Conservation (phyloP, 1,140 invertebrate species). For the Hycleus cichorii region DNA sequence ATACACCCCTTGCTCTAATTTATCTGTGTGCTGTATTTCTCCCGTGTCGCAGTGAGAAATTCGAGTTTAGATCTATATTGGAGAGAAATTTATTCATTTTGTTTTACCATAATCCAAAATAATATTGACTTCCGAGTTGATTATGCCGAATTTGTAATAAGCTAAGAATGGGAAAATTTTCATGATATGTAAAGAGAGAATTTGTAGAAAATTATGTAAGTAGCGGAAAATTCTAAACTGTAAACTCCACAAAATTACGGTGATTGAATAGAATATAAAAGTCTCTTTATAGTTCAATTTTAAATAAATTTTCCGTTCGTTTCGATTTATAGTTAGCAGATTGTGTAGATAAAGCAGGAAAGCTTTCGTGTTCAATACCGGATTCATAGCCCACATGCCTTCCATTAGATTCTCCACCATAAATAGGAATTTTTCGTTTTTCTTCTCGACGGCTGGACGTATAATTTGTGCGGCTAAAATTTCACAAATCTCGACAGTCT, state of each 20-base stretch:
- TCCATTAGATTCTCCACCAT: constrained; percentile 29
- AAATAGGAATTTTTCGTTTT: constrained; percentile 21
- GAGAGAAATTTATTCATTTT: no score
- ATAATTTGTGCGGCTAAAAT: constrained; percentile 25
- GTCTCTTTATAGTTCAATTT: constrained; percentile 1
- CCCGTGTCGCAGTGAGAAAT: no score
- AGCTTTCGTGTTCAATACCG: constrained; percentile 23
- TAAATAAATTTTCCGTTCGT: not conserved
- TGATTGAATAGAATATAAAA: not conserved
- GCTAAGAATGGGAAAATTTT: constrained; percentile 33
- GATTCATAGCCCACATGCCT: constrained; percentile 34
- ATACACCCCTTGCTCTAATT: no score
- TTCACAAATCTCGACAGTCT: constrained; percentile 34
- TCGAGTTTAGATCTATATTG: no score
- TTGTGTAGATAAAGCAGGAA: constrained; percentile 22
- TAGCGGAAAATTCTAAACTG: constrained; percentile 6
- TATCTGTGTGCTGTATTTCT: no score
- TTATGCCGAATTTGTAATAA: constrained; percentile 28
- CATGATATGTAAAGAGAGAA: constrained; percentile 23
- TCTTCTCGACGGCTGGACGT: constrained; percentile 16
- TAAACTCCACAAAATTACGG: constrained; percentile 2
- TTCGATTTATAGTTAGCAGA: constrained; percentile 7
- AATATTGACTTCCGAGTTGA: not conserved
- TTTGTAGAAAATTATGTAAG: constrained; percentile 19
- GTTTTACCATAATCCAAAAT: no score